phyloP scores from a whole-genome alignment of 1,140 invertebrate species.

The Ceratoteleas bidentatus region DNA sequence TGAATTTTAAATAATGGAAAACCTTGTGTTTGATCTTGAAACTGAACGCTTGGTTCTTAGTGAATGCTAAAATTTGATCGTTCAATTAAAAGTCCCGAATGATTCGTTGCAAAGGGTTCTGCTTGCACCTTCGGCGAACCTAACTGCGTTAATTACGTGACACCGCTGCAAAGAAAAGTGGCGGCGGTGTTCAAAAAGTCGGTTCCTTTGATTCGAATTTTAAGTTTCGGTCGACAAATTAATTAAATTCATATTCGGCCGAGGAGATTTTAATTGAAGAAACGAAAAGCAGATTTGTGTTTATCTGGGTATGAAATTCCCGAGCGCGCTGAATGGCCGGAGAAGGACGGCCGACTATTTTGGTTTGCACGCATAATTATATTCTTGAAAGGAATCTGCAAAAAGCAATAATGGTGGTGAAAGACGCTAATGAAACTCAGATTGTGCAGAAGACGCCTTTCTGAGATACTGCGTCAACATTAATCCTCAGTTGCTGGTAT shows the following conservation, averaged over 20 bases:
- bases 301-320: slow-evolving; percentile 7
- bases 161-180: too few relatives aligned
- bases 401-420: slow-evolving; percentile 11
- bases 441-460: slow-evolving; percentile 35
- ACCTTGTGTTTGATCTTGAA: too few relatives aligned
- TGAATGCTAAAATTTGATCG: too few relatives aligned
- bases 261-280: slow-evolving; percentile 8
- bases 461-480: slow-evolving; percentile 29
- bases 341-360: slow-evolving; percentile 18
- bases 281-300: slow-evolving; percentile 5
- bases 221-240: neutral
- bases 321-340: slow-evolving; percentile 14
- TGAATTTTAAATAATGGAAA: too few relatives aligned
- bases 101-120: too few relatives aligned
- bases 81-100: too few relatives aligned
- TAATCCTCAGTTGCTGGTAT: slow-evolving; percentile 20
- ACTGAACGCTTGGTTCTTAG: too few relatives aligned
- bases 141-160: too few relatives aligned
- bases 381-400: slow-evolving; percentile 20
- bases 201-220: too few relatives aligned
- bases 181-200: too few relatives aligned
- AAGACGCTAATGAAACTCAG: slow-evolving; percentile 42
- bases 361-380: slow-evolving; percentile 34
- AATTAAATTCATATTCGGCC: slow-evolving; percentile 22
- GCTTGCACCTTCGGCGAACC: too few relatives aligned